Conservation (phyloP, 2,797 vertebrate species). For the Apogon hyalosoma region DNA sequence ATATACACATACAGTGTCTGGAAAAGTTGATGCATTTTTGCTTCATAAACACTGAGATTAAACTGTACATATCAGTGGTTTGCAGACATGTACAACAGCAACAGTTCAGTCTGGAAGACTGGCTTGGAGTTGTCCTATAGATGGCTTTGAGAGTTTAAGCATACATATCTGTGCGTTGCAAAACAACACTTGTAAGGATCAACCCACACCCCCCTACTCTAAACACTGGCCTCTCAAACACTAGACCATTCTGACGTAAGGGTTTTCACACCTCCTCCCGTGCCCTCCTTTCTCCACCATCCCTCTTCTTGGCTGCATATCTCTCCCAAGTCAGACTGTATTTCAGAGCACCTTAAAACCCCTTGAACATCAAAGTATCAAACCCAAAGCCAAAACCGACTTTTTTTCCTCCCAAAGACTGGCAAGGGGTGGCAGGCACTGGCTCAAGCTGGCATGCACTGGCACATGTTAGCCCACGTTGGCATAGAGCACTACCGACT, state of each 20-base stretch:
- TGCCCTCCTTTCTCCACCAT: conserved; percentile 30
- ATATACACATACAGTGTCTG: no score
- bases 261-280: conserved; percentile 10
- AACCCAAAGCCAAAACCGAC: conserved; percentile 31
- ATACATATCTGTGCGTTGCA: conserved; percentile 9
- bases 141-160: background rate
- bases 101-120: background rate
- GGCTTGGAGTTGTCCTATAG: no score
- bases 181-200: conserved; percentile 11
- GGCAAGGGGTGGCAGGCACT: conserved; percentile 50
- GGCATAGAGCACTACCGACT: conserved; percentile 47
- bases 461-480: conserved; percentile 57
- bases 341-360: conserved; percentile 59
- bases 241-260: background rate
- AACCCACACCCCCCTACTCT: conserved; percentile 22
- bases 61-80: background rate
- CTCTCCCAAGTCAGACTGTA: conserved; percentile 40
- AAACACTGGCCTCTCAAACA: conserved; percentile 1
- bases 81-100: background rate
- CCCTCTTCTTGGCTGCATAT: conserved; percentile 29
- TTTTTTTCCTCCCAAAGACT: conserved; percentile 35
- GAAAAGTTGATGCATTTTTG: no score
- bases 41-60: no score
- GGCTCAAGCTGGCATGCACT: conserved; percentile 55
- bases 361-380: conserved; percentile 65